Evolutionary conservation across 2,797 vertebrate species (phyloP).

Genomic region (Melanotaenia maccullochi): DNA sequence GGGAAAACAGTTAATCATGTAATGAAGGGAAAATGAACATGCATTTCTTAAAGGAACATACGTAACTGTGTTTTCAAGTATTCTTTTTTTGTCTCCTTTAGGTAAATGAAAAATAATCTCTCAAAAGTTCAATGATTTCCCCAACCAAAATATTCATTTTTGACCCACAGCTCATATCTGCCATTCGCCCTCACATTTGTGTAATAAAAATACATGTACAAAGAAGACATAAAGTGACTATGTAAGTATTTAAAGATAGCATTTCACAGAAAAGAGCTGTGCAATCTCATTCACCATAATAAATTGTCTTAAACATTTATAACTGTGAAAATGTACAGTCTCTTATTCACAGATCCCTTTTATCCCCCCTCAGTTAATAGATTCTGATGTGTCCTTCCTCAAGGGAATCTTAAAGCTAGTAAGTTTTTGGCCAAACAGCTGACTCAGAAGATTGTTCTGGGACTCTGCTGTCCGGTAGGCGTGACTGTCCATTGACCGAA

Average conservation of each 20-base stretch:
- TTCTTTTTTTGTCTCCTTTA: slow-evolving; percentile 80
- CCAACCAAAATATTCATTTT: slow-evolving; percentile 84
- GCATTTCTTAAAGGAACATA: slow-evolving; percentile 79
- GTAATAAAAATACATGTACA: slow-evolving; percentile 88
- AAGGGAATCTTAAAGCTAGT: slow-evolving; percentile 99
- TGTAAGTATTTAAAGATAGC: slow-evolving; percentile 81
- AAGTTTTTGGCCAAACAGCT: slow-evolving; percentile 97
- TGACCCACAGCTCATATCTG: slow-evolving; percentile 86
- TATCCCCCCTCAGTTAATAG: slow-evolving; percentile 83
- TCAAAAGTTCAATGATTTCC: slow-evolving; percentile 76
- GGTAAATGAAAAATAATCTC: slow-evolving; percentile 85
- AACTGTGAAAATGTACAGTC: slow-evolving; percentile 77
- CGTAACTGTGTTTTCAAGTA: slow-evolving; percentile 89
- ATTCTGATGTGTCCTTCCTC: slow-evolving; percentile 93
- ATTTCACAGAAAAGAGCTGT: slow-evolving; percentile 90
- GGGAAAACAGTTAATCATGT: slow-evolving; percentile 60
- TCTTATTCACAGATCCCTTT: slow-evolving; percentile 80
- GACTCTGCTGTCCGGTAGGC: slow-evolving; percentile 93
- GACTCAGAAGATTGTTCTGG: slow-evolving; percentile 96
- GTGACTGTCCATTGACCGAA: slow-evolving; percentile 82
- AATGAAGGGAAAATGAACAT: slow-evolving; percentile 83
- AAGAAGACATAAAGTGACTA: slow-evolving; percentile 89
- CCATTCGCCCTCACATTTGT: slow-evolving; percentile 86
- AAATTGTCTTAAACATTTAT: slow-evolving; percentile 83
- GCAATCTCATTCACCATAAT: slow-evolving; percentile 91